Evolutionary conservation across 2,113 vertebrate species (phyloP).

Genomic region (Alligator sinensis): DNA sequence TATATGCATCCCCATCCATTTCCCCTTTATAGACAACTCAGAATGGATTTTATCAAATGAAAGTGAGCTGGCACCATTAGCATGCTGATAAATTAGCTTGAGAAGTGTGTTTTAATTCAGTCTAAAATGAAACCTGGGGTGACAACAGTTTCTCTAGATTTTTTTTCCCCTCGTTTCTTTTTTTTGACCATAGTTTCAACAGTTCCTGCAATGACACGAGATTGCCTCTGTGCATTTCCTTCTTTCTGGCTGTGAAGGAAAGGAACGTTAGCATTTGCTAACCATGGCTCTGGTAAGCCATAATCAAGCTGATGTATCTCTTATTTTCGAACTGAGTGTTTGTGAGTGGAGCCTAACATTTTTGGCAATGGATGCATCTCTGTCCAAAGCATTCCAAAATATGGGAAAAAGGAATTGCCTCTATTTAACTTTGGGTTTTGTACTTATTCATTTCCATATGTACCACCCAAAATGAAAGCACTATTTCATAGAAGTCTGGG

Average conservation of each 20-base stretch:
- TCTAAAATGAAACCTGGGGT: neutral
- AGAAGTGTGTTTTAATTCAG: neutral
- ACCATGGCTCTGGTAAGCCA: neutral
- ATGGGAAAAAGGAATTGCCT: neutral
- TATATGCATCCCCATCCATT: neutral
- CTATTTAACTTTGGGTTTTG: neutral
- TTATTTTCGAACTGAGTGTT: neutral
- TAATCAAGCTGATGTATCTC: neutral
- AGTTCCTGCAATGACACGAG: neutral
- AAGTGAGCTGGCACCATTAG: neutral
- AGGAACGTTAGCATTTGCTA: neutral
- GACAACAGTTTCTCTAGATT: neutral
- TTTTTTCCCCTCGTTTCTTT: neutral
- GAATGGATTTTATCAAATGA: fast-evolving
- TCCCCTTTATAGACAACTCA: neutral
- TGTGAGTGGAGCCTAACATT: neutral
- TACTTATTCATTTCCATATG: neutral
- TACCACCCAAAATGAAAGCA: neutral
- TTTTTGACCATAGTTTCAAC: neutral
- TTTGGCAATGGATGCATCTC: neutral
- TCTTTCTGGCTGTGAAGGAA: neutral
- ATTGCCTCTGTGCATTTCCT: neutral
- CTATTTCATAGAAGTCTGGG: neutral
- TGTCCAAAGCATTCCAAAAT: neutral
- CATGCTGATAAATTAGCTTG: neutral